A percentile compares a stretch with the other conserved stretches of the same genome.
Evolutionary conservation across 2,888 invertebrate species (phyloP).

Genomic region (Archaeoteleia sp.): DNA sequence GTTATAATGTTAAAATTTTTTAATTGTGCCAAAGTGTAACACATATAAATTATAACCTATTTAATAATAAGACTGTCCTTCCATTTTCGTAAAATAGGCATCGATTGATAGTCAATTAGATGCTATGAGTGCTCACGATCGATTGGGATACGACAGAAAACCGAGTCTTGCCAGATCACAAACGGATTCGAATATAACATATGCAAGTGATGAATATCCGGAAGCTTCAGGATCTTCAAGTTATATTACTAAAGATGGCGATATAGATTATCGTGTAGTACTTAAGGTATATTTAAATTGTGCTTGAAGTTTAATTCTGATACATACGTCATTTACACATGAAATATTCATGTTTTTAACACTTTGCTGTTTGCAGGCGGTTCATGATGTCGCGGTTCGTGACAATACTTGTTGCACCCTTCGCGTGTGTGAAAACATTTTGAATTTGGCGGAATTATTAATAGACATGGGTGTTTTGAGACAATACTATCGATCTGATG

Average conservation of each 20-base stretch:
- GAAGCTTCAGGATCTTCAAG: slow-evolving; percentile 92
- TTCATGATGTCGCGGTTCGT: slow-evolving; percentile 89
- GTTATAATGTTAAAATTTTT: too few relatives aligned
- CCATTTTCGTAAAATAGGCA: too few relatives aligned
- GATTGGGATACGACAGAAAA: slow-evolving; percentile 80
- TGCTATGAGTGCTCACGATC: slow-evolving; percentile 78
- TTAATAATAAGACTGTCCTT: too few relatives aligned
- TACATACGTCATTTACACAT: background rate
- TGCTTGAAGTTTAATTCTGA: slow-evolving; percentile 6
- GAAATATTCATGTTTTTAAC: background rate
- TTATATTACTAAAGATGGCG: slow-evolving; percentile 96
- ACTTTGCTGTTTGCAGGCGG: slow-evolving; percentile 78
- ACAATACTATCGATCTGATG: slow-evolving; percentile 45
- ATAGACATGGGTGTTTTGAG: slow-evolving; percentile 92
- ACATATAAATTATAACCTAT: too few relatives aligned
- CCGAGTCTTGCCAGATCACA: slow-evolving; percentile 88
- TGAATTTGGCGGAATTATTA: slow-evolving; percentile 93
- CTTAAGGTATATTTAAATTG: slow-evolving; percentile 81
- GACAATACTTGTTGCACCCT: slow-evolving; percentile 89
- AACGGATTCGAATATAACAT: slow-evolving; percentile 94
- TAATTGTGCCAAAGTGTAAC: too few relatives aligned
- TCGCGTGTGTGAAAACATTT: slow-evolving; percentile 92
- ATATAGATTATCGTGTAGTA: slow-evolving; percentile 93
- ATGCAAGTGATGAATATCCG: slow-evolving; percentile 88
- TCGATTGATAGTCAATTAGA: slow-evolving; percentile 91